Base-by-base conservation (phyloP, 2,113 vertebrate species). In the Proterorhinus semilunaris region DNA sequence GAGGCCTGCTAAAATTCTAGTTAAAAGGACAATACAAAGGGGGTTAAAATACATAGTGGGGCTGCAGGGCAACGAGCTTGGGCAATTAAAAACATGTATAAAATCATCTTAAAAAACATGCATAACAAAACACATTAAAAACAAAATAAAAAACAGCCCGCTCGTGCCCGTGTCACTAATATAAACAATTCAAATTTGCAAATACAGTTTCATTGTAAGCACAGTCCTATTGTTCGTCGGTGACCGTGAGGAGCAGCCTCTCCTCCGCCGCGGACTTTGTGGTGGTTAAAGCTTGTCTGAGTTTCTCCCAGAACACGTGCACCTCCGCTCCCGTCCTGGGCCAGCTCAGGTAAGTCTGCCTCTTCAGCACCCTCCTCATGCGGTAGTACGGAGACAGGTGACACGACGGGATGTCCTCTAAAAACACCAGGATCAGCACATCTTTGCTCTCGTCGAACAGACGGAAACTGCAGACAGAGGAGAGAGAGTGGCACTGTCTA, bases 371-470 rank as follows among this genome's bases (percentile, higher is more conserved):
- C 51, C 86, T 91, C 69, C 90, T 89, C 82, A 93, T 91, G 66
- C 85, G 84, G 75, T 93, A 72, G 81, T 89, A 90, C 0, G 90
- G 89, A 65, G 92, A 91, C 54, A 93, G 81, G 58, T 82, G 63
- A 7, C 8, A 13, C 36, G 57, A 9, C 1, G 90, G 87, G 21
- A 94, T 92, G 4, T 93, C 91, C 81, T 94, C 92, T 74, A 94
- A 72, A 0, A 94, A 93, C 48, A 94, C 75, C 75, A 94, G 78
- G 58, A 94, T 89, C 69, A 94, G 75, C 4, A 93, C 91, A 15
- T 94, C 93, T 71, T 85, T 89, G 68, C 85, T 61, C 76, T 94
- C 92, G 6, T 93, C 91, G 36, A 94, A 94, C 45, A 94, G 83
- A 8, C 91, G 88, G 65, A 91, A 94, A 53, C 90, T 93, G 4